A percentile compares a stretch with the other conserved stretches of the same genome.
phyloP scores from a whole-genome alignment of 1,140 invertebrate species.

The Homarus americanus region DNA sequence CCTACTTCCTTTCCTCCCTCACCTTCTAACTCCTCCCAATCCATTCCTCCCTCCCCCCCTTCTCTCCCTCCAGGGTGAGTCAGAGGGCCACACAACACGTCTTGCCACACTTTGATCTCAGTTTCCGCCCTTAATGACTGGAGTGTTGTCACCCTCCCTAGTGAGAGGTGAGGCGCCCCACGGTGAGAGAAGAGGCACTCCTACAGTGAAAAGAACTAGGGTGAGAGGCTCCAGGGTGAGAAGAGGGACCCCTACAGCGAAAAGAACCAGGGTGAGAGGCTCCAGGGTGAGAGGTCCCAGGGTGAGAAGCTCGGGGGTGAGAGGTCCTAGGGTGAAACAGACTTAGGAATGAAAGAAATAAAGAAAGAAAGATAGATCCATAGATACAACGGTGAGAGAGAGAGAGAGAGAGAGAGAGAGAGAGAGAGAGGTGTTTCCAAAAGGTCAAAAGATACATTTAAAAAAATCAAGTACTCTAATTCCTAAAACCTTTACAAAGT shows the following conservation, averaged over 20 bases:
- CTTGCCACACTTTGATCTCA: neutral
- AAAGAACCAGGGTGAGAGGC: neutral
- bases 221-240: neutral
- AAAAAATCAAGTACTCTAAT: too few relatives aligned
- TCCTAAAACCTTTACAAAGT: too few relatives aligned
- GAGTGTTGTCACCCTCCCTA: neutral
- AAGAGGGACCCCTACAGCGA: neutral
- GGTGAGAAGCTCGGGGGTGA: neutral
- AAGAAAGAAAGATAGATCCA: neutral
- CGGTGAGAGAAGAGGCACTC: neutral
- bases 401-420: conserved; percentile 54
- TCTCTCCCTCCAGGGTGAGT: neutral
- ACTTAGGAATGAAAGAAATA: neutral
- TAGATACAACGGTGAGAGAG: conserved; percentile 1
- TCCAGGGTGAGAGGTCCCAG: neutral
- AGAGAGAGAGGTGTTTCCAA: conserved; percentile 46
- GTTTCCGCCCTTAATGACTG: neutral
- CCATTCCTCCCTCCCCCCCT: neutral
- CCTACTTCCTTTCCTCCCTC: too few relatives aligned
- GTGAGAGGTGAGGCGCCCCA: neutral
- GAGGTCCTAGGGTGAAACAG: neutral
- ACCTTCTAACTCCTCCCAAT: too few relatives aligned
- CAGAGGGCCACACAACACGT: neutral
- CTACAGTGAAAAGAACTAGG: neutral
- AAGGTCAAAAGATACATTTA: too few relatives aligned